Evolutionary conservation across 1,140 invertebrate species (phyloP).

Genomic region (Papilio aristodemus): DNA sequence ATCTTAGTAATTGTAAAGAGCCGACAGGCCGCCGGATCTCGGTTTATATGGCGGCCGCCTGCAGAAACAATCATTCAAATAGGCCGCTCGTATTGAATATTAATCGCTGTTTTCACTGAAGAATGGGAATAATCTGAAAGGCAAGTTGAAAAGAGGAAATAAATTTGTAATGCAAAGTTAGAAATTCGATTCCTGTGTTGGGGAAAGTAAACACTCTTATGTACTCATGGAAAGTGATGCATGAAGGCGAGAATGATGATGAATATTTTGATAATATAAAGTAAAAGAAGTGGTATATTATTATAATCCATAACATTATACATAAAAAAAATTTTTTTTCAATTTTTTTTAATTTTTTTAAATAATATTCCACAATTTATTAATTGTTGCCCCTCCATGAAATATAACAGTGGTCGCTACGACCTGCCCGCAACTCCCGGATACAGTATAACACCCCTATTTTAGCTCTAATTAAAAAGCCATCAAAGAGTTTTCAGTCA

Average conservation of each 20-base stretch:
- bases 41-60: conserved; percentile 56
- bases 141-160: conserved; percentile 65
- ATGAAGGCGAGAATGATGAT: conserved; percentile 65
- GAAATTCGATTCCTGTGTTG: conserved; percentile 74
- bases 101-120: conserved; percentile 76
- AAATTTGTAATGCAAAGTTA: conserved; percentile 79
- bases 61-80: conserved; percentile 78
- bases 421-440: conserved; percentile 57
- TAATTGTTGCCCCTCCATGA: conserved; percentile 76
- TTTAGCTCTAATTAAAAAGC: conserved; percentile 80
- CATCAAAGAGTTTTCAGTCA: conserved; percentile 80
- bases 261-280: conserved; percentile 55
- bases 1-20: conserved; percentile 56
- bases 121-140: conserved; percentile 75
- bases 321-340: conserved; percentile 68
- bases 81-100: conserved; percentile 79
- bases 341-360: conserved; percentile 76
- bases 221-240: conserved; percentile 48
- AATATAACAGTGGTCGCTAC: conserved; percentile 71
- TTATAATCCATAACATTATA: conserved; percentile 62
- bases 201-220: conserved; percentile 68
- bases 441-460: conserved; percentile 72
- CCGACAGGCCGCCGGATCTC: conserved; percentile 55
- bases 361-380: conserved; percentile 74
- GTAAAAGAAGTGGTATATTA: conserved; percentile 43